These are phyloP conservation scores for Rhabdomys dilectus DNA, from an alignment of 2,113 vertebrate genomes.

Conservation along the genomic window DNA sequence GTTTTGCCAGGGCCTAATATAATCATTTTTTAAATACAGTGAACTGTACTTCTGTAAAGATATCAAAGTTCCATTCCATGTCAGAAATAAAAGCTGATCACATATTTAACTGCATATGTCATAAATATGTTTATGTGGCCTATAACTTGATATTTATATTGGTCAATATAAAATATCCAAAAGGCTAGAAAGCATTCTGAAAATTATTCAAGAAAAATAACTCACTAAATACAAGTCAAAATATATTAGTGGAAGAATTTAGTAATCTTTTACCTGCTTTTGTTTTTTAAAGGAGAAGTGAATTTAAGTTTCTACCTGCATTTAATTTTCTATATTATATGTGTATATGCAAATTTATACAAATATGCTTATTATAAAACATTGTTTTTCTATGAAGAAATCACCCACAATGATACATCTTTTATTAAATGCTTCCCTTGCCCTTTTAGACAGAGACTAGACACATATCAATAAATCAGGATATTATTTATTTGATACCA, in stretches of 20 bases:
- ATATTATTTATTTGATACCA: background rate
- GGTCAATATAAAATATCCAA: background rate
- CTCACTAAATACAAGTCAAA: background rate
- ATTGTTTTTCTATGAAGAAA: conserved; percentile 46
- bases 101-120: background rate
- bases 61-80: background rate
- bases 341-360: background rate
- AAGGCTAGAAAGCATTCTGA: background rate
- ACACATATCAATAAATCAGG: background rate
- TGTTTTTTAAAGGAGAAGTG: background rate
- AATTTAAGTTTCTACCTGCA: background rate
- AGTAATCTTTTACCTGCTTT: background rate
- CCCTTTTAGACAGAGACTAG: background rate
- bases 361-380: background rate
- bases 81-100: conserved; percentile 17
- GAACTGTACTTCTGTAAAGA: background rate
- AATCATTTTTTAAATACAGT: background rate
- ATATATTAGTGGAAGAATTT: background rate
- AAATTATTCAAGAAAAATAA: background rate
- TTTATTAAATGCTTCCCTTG: background rate
- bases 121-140: background rate
- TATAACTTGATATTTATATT: background rate
- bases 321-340: background rate
- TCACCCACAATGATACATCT: background rate
- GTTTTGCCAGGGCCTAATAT: background rate